Conservation (phyloP, 2,797 vertebrate genomes). For the Acipenser transmontanus region DNA sequence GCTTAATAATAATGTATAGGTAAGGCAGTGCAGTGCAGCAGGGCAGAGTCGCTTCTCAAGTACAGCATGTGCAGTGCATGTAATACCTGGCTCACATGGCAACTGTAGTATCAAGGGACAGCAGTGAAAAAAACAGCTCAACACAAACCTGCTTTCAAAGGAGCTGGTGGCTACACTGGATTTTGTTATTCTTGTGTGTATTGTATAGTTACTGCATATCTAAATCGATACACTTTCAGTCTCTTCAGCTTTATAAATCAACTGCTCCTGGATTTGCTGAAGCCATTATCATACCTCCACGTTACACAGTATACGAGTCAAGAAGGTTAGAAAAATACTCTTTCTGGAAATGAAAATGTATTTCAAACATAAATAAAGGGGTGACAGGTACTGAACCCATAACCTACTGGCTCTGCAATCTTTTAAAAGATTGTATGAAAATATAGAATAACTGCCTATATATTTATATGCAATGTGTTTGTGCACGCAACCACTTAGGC, state of each 20-base stretch:
- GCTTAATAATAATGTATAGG: slow-evolving; percentile 30
- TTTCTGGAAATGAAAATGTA: too few species aligned
- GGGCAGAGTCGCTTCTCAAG: slow-evolving; percentile 45
- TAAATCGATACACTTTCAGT: neutral
- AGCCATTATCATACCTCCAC: too few species aligned
- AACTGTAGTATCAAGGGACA: slow-evolving; percentile 29
- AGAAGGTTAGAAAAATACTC: too few species aligned
- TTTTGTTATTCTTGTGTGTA: neutral
- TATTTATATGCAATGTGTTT: too few species aligned
- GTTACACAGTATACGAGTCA: too few species aligned
- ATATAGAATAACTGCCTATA: too few species aligned
- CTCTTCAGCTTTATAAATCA: neutral
- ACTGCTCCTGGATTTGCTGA: neutral
- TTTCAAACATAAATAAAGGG: too few species aligned
- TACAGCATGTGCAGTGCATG: slow-evolving; percentile 44
- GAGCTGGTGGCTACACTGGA: neutral
- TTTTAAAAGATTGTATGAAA: too few species aligned
- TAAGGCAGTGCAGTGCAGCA: slow-evolving; percentile 54
- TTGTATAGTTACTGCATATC: neutral
- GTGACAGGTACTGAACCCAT: too few species aligned
- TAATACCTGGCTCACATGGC: slow-evolving; percentile 60
- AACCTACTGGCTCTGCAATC: too few species aligned
- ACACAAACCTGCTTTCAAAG: neutral
- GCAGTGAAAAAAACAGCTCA: slow-evolving; percentile 27
- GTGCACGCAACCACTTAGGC: too few species aligned